Evolutionary conservation across 2,888 invertebrate species (phyloP), one percentile per base, ranked within the genome.

Genomic region (Chrysolina oricalcia): DNA sequence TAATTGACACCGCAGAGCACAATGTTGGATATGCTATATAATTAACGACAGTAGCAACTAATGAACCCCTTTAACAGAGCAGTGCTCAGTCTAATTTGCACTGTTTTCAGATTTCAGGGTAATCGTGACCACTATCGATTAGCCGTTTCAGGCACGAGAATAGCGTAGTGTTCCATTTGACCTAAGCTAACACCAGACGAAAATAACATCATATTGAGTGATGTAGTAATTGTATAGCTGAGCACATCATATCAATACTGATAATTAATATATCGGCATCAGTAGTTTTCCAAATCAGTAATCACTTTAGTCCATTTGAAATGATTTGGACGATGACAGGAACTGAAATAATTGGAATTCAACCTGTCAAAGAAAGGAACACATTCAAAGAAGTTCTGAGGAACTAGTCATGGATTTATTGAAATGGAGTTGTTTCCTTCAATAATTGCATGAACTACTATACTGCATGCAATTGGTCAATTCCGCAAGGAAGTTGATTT

Each of bases 181-280:
- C 73, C 70, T 75, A 66, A 23, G 56, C 21, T 64, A 46, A 66
- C 53, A 53, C 10, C 21, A 21, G 21, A 53, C 68, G 17, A 15
- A 11, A 15, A 43, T 59, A 23, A 23, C n/a, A 43, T 23, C 62
- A 17, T 41, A 68, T 50, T 17, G 9, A 67, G n/a, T 69, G 74
- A 74, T 77, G 77, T 77, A 77, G 27, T 40, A 74, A 13, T 19
- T 66, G 23, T 74, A 6, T 67, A 67, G 23, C 72, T 66, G 69
- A 21, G 77, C 46, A 77, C 77, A 77, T 74, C 66, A 70, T 70
- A 13, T 48, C 19, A 53, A 23, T 13, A 53, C 19, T 3, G 21
- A 53, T 9, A 53, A 21, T 21, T n/a, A n/a, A 3, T 4, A 1
- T 21, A 53, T 53, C 5, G 53, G 35, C 8, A 8, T 35, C 8